Percentiles rank a stretch among this genome's conserved stretches.
Evolutionary conservation across 2,888 invertebrate genomes (phyloP).

Genomic region (Mantis religiosa): DNA sequence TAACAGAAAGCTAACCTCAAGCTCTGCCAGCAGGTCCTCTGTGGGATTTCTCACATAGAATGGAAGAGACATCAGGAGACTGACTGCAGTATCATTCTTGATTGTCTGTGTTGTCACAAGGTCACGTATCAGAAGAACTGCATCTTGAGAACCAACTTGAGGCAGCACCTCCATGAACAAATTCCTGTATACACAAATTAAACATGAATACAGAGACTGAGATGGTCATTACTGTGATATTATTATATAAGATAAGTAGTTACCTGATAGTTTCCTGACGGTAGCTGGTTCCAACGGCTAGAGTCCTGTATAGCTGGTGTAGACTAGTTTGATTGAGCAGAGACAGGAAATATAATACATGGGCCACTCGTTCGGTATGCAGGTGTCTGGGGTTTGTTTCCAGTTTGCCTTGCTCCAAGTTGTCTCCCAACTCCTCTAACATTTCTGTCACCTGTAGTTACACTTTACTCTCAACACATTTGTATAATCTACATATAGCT

Average conservation of each 20-base stretch:
- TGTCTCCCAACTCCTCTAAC: slow-evolving; percentile 41
- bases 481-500: no score
- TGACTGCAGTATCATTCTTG: slow-evolving; percentile 60
- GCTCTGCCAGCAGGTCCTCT: slow-evolving; percentile 41
- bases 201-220: not conserved
- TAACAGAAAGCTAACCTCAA: slow-evolving; percentile 33
- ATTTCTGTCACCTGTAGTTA: slow-evolving; percentile 24
- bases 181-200: slow-evolving; percentile 46
- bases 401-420: slow-evolving; percentile 40
- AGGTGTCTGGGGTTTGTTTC: slow-evolving; percentile 41
- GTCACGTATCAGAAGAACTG: slow-evolving; percentile 61
- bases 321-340: slow-evolving; percentile 43
- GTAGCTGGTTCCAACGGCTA: slow-evolving; percentile 60
- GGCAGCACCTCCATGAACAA: slow-evolving; percentile 69
- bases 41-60: slow-evolving; percentile 62
- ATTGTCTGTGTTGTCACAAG: slow-evolving; percentile 58
- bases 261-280: slow-evolving; percentile 64
- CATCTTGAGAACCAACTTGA: slow-evolving; percentile 62
- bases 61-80: slow-evolving; percentile 63
- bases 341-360: slow-evolving; percentile 44
- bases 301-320: slow-evolving; percentile 39
- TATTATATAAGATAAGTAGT: not conserved
- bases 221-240: not conserved
- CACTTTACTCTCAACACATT: no score
- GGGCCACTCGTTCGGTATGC: slow-evolving; percentile 34